Conservation (phyloP, 2,113 vertebrate genomes). For the Trichomycterus rosablanca region DNA sequence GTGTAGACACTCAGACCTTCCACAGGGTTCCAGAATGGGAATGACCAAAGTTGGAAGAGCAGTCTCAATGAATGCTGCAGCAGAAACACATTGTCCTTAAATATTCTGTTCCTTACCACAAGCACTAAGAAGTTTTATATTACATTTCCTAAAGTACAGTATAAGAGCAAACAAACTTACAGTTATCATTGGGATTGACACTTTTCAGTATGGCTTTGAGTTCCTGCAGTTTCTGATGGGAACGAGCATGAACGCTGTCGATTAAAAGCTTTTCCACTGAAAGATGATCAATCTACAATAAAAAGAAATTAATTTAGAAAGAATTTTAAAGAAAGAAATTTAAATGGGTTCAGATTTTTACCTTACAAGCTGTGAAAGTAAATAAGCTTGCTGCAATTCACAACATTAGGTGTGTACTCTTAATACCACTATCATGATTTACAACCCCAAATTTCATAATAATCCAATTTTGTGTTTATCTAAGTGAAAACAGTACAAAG, state of each 20-base stretch:
- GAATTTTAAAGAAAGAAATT: too few species aligned
- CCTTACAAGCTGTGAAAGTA: too few species aligned
- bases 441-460: too few species aligned
- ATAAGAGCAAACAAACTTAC: conserved; percentile 66
- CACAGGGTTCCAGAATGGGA: conserved; percentile 92
- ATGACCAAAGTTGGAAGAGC: conserved; percentile 91
- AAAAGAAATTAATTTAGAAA: conserved; percentile 18
- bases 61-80: conserved; percentile 88
- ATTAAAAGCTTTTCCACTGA: conserved; percentile 97
- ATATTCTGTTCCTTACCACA: neutral
- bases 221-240: conserved; percentile 96
- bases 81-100: neutral
- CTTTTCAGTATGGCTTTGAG: conserved; percentile 90
- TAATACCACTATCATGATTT: too few species aligned
- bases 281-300: conserved; percentile 88
- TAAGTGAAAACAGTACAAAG: too few species aligned
- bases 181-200: conserved; percentile 86
- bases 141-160: neutral
- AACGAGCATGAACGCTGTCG: conserved; percentile 93
- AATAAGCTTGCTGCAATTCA: too few species aligned
- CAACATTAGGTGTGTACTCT: too few species aligned
- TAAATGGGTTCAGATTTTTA: too few species aligned
- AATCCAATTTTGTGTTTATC: too few species aligned
- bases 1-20: conserved; percentile 93
- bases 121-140: neutral